These are phyloP conservation scores for Lutjanus argentimaculatus DNA, from an alignment of 2,797 vertebrate species.

Conservation along the genomic window DNA sequence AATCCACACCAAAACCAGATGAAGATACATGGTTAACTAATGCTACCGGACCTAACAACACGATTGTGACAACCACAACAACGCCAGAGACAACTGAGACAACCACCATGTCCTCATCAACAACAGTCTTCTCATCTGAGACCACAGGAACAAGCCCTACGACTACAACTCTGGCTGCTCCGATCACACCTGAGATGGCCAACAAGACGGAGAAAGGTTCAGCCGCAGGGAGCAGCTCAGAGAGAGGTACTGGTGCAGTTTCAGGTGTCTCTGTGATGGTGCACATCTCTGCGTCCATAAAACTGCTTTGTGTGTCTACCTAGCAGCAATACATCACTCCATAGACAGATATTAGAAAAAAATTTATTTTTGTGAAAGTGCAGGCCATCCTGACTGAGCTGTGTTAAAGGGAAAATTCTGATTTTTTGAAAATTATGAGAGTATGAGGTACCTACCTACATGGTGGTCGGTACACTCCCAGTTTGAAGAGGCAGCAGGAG, in stretches of 20 bases:
- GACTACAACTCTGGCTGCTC: constrained; percentile 6
- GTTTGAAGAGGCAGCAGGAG: no score
- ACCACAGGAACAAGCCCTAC: constrained; percentile 1
- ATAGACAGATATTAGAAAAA: not conserved
- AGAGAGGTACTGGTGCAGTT: constrained; percentile 66
- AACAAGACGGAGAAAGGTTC: constrained; percentile 55
- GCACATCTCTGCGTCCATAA: constrained; percentile 28
- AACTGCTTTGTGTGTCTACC: constrained; percentile 3
- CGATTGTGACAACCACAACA: constrained; percentile 18
- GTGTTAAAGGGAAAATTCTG: not conserved
- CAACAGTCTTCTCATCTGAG: constrained; percentile 16
- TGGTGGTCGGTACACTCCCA: no score
- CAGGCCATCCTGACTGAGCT: not conserved
- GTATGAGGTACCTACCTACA: no score
- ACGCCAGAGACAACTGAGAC: not conserved
- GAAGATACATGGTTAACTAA: constrained; percentile 7
- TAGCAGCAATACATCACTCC: constrained; percentile 1
- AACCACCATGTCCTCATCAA: not conserved
- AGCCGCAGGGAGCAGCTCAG: constrained; percentile 48
- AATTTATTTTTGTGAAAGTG: not conserved
- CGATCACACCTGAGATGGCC: constrained; percentile 29
- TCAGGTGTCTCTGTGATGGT: constrained; percentile 42
- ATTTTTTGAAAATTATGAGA: no score
- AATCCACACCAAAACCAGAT: not conserved
- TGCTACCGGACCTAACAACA: not conserved